Percentiles rank a stretch among this genome's conserved stretches.
Conservation (phyloP, 2,113 vertebrate genomes). For the Scophthalmus maximus region DNA sequence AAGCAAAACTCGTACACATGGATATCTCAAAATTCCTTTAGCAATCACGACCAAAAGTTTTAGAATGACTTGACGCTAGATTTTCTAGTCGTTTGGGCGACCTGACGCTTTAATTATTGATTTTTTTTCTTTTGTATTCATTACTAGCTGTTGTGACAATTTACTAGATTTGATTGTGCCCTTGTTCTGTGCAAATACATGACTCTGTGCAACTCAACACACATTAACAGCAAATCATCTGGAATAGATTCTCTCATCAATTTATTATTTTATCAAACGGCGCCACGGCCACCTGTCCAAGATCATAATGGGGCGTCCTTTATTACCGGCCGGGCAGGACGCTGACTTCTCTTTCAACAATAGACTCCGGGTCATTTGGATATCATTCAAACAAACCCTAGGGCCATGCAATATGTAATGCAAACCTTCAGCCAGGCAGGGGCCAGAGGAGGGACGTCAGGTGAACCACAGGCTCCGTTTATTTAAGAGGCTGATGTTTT, state of each 20-base stretch:
- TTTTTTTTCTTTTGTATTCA: not conserved
- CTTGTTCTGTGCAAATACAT: not conserved
- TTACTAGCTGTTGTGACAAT: not conserved
- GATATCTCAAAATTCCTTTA: not conserved
- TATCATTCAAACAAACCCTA: conserved; percentile 69
- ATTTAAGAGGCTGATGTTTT: conserved; percentile 3
- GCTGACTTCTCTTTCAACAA: conserved; percentile 50
- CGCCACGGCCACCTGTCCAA: conserved; percentile 8
- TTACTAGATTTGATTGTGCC: not conserved
- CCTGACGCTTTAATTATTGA: conserved; percentile 10
- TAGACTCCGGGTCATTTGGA: conserved; percentile 55
- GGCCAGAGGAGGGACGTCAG: conserved; percentile 8
- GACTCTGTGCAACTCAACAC: not conserved
- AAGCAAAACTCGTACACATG: not conserved
- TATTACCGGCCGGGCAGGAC: conserved; percentile 3
- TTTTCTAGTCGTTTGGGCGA: conserved; percentile 23
- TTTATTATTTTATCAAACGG: conserved; percentile 8
- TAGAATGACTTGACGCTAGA: not conserved
- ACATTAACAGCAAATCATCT: not conserved
- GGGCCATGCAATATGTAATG: conserved; percentile 38
- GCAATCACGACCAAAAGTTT: not conserved
- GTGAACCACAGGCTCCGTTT: conserved; percentile 13
- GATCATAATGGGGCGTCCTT: conserved; percentile 21
- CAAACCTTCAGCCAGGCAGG: conserved; percentile 45
- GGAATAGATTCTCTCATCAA: not conserved